Evolutionary conservation across 2,113 vertebrate species (phyloP).

Genomic region (Pelusios castaneus): DNA sequence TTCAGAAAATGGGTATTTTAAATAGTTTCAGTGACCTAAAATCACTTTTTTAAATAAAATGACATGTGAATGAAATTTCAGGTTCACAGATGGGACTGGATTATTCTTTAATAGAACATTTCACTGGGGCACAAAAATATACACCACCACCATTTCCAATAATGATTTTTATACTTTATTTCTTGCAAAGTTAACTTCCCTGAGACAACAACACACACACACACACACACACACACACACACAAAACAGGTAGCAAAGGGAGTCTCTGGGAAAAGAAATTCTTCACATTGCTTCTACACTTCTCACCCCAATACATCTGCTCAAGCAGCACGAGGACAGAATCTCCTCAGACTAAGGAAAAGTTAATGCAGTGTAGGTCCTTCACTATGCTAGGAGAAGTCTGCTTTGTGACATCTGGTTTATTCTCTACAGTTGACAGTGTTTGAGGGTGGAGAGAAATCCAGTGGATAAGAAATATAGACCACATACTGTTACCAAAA

Average conservation of each 20-base stretch:
- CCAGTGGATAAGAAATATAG: too few relatives aligned
- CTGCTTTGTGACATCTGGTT: too few relatives aligned
- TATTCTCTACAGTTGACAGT: too few relatives aligned
- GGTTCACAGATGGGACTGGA: not conserved
- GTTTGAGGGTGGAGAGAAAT: too few relatives aligned
- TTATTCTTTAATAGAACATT: not conserved
- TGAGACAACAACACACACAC: too few relatives aligned
- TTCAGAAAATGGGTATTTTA: not conserved
- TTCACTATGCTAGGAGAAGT: too few relatives aligned
- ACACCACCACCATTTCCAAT: not conserved
- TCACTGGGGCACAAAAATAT: not conserved
- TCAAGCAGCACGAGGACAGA: too few relatives aligned
- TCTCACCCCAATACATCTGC: not conserved
- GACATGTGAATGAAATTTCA: not conserved
- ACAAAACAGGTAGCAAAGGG: not conserved
- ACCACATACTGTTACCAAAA: too few relatives aligned
- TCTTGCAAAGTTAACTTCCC: not conserved
- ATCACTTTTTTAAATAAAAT: not conserved
- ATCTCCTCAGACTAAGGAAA: too few relatives aligned
- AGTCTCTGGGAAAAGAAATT: not conserved
- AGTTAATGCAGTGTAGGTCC: too few relatives aligned
- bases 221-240: too few relatives aligned
- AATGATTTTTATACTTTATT: accelerated
- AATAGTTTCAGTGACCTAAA: not conserved
- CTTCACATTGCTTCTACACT: not conserved